Percentiles rank a stretch among this genome's conserved stretches.
These are phyloP conservation scores for Crotalus viridis DNA, from an alignment of 2,113 vertebrate genomes.

Conservation along the genomic window DNA sequence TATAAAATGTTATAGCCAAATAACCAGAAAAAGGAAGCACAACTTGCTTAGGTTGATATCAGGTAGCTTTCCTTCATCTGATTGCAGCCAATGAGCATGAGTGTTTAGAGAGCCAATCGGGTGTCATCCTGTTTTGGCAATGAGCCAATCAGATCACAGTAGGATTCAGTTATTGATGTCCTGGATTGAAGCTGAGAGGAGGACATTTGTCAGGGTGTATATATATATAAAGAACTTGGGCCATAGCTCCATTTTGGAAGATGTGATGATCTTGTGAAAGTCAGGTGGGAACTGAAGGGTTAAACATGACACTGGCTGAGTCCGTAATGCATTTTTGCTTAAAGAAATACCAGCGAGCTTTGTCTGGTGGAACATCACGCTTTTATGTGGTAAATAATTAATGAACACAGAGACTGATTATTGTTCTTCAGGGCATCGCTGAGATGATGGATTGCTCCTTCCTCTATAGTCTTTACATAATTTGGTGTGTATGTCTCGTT, in stretches of 20 bases:
- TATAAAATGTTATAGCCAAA: too few species aligned
- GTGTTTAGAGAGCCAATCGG: too few species aligned
- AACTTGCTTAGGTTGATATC: too few species aligned
- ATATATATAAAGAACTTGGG: not conserved
- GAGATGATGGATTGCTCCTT: not conserved
- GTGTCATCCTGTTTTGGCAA: too few species aligned
- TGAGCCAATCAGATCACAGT: too few species aligned
- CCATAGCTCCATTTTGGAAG: not conserved
- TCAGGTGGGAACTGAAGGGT: not conserved
- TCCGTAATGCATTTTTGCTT: slow-evolving; percentile 12
- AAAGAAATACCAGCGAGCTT: slow-evolving; percentile 7
- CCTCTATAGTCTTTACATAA: slow-evolving; percentile 7
- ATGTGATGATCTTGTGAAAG: not conserved
- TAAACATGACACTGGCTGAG: not conserved
- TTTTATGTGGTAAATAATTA: slow-evolving; percentile 28
- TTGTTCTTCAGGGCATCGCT: slow-evolving; percentile 2
- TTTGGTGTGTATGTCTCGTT: not conserved
- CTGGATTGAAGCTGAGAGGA: too few species aligned
- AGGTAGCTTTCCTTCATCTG: too few species aligned
- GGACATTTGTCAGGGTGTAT: too few species aligned
- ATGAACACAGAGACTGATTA: slow-evolving; percentile 6
- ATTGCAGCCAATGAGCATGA: too few species aligned
- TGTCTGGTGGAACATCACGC: not conserved
- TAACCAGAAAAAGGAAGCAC: too few species aligned
- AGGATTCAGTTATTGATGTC: too few species aligned